phyloP scores from a whole-genome alignment of 2,797 vertebrate species.

The Acanthurus tractus region DNA sequence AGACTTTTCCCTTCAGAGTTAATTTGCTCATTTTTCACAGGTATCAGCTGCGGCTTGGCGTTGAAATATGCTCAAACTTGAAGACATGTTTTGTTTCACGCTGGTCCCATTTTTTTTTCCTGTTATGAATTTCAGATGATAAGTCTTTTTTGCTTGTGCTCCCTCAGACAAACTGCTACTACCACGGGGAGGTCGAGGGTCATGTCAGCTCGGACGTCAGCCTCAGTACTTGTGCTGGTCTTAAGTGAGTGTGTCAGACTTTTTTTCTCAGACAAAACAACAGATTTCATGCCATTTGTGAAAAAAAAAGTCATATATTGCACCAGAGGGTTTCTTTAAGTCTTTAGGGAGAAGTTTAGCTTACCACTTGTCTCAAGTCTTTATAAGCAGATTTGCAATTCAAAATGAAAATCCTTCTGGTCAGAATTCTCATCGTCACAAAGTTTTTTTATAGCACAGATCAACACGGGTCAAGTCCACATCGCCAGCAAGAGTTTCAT shows the following conservation, averaged over 20 bases:
- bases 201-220: conserved; percentile 80
- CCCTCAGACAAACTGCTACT: conserved; percentile 87
- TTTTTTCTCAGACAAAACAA: conserved; percentile 2
- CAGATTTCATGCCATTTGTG: not conserved
- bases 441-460: too few species aligned
- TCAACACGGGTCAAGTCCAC: too few species aligned
- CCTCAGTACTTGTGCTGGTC: conserved; percentile 84
- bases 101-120: not conserved
- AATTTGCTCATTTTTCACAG: conserved; percentile 57
- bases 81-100: conserved; percentile 19
- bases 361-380: too few species aligned
- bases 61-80: conserved; percentile 33
- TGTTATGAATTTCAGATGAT: conserved; percentile 27
- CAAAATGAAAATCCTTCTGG: not conserved
- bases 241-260: conserved; percentile 80
- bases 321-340: not conserved
- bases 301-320: too few species aligned
- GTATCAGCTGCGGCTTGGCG: conserved; percentile 33
- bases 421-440: not conserved
- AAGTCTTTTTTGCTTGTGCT: conserved; percentile 25
- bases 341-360: not conserved
- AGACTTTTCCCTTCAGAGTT: conserved; percentile 22
- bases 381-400: not conserved
- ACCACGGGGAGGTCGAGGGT: conserved; percentile 86
- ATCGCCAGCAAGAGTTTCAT: too few species aligned